Base-by-base conservation (phyloP, 2,888 invertebrate genomes). In the Epinotia ramella region DNA sequence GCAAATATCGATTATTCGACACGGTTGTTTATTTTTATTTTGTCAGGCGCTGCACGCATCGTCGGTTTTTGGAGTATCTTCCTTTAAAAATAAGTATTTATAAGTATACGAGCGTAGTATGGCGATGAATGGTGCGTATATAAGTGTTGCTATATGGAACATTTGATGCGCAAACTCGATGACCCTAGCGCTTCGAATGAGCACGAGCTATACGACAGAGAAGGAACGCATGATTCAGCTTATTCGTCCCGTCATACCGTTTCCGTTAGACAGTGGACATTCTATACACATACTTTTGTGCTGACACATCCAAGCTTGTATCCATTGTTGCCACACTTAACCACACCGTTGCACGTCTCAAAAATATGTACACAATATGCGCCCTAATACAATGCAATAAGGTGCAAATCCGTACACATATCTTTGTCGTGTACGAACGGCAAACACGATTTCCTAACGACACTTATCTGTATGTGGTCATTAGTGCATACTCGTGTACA, bases 401-500 rank as follows among this genome's bases (percentile, higher is more conserved):
- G 53, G 53, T n/a, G n/a, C 53, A 53, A n/a, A 53, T 2, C n/a
- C 16, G 49, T 53, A 53, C 7, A 53, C 49, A 16, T 49, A 49
- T 49, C 16, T 53, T 6, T 40, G 9, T 9, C 40, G 40, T 40
- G 40, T 40, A n/a, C n/a, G 28, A 11, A 28, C 20, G n/a, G 16
- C 66, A 49, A 49, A 66, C 66, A 53, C 33, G 53, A 33, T 66
- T 66, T 66, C 66, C 33, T 11, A 18, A 24, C 66, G 53, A n/a
- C 33, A 40, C 40, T 53, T 66, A 66, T 66, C 66, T 66, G 6
- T 33, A 18, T 53, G 28, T 9, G 9, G 40, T 66, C 66, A 66
- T 66, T 66, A 66, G 66, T 66, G 66, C 33, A 28, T 33, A 33
- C 66, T 66, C 33, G 66, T 49, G 49, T 28, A 49, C 49, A 66